Conservation (phyloP, 2,113 vertebrate species). For the Machaerirhynchus nigripectus region DNA sequence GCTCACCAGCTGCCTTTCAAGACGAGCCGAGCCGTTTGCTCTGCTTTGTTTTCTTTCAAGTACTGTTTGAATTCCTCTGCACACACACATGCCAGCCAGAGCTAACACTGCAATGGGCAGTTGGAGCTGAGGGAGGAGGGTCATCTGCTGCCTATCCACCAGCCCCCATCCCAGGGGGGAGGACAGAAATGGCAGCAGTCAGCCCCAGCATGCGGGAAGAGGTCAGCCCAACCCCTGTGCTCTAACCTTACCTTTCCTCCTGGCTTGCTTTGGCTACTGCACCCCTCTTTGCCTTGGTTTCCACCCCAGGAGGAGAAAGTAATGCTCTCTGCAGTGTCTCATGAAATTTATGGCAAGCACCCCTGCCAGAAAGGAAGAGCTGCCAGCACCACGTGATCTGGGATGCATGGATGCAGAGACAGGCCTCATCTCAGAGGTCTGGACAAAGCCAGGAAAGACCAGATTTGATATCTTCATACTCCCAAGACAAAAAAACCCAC, state of each 20-base stretch:
- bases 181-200: background rate
- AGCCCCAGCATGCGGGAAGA: background rate
- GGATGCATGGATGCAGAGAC: background rate
- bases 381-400: background rate
- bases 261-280: background rate
- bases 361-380: background rate
- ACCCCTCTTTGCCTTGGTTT: background rate
- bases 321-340: background rate
- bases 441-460: background rate
- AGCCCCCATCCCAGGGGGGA: background rate
- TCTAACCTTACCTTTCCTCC: background rate
- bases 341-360: background rate
- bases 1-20: background rate
- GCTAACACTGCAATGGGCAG: background rate
- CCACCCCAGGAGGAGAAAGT: background rate
- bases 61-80: background rate
- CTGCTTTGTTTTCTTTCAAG: conserved; percentile 9
- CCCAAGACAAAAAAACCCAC: background rate
- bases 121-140: background rate
- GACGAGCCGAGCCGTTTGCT: background rate
- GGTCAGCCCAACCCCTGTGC: fast-evolving
- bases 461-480: background rate
- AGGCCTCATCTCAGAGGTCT: background rate
- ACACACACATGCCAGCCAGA: background rate
- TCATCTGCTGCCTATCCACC: background rate